A percentile compares a stretch with the other conserved stretches of the same genome.
These are phyloP conservation scores for Tragelaphus strepsiceros DNA, from an alignment of 2,113 vertebrate genomes.

Conservation along the genomic window DNA sequence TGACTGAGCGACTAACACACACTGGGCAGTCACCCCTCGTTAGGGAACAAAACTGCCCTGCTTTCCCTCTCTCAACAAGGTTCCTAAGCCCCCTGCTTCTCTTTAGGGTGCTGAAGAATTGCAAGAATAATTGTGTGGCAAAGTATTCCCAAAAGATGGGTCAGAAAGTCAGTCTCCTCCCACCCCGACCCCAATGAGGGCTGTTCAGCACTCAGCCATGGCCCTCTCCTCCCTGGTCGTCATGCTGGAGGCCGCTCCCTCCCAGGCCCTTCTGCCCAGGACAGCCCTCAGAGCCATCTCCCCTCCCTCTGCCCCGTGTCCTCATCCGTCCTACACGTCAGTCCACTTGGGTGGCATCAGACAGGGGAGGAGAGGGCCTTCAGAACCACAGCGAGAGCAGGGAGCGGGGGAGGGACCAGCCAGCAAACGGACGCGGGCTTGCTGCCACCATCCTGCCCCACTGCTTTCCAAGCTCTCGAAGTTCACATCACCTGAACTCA, in stretches of 20 bases:
- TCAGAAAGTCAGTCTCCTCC: not conserved
- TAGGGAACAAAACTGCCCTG: not conserved
- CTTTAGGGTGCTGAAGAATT: not conserved
- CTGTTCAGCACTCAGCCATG: not conserved
- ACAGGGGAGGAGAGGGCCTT: not conserved
- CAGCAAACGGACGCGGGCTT: not conserved
- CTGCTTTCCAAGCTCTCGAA: not conserved
- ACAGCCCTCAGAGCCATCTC: too few species aligned
- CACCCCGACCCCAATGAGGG: not conserved
- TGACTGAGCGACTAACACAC: not conserved
- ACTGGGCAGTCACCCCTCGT: not conserved
- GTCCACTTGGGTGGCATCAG: not conserved
- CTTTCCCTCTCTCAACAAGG: not conserved
- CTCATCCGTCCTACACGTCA: fast-evolving
- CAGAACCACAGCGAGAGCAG: not conserved
- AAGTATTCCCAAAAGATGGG: not conserved
- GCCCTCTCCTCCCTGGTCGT: not conserved
- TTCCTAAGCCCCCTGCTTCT: not conserved
- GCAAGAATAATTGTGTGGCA: not conserved
- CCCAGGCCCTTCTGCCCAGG: not conserved
- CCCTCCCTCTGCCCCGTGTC: not conserved
- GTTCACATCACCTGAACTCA: fast-evolving
- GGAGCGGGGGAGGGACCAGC: not conserved
- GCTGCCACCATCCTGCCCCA: fast-evolving
- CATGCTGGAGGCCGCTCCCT: not conserved